Percentiles rank a stretch among this genome's conserved stretches.
Conservation (phyloP, 2,113 vertebrate species). For the Myotis davidii region DNA sequence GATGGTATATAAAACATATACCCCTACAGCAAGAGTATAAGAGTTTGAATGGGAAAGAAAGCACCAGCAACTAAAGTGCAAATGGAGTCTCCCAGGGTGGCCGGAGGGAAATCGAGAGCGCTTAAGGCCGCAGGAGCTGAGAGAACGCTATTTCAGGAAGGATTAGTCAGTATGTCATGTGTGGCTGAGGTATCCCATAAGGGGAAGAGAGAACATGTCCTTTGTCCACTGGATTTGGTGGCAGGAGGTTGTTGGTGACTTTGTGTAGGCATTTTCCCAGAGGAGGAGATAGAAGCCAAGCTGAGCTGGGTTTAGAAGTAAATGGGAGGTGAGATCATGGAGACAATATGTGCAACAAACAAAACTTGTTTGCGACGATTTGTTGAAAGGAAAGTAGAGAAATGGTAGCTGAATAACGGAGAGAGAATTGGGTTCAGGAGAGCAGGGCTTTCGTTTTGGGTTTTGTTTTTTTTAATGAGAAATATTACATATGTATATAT, state of each 20-base stretch:
- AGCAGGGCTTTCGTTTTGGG: not conserved
- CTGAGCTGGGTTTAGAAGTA: not conserved
- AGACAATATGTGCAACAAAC: not conserved
- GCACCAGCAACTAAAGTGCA: not conserved
- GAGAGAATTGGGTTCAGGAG: not conserved
- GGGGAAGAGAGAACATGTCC: not conserved
- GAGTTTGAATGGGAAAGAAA: not conserved
- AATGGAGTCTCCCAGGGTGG: not conserved
- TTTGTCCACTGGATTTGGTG: not conserved
- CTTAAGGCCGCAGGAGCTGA: not conserved
- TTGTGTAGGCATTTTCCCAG: not conserved
- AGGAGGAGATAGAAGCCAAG: not conserved
- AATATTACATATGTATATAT: not conserved
- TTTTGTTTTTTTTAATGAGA: conserved; percentile 2
- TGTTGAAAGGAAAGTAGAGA: not conserved
- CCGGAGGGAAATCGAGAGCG: not conserved
- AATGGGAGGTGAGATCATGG: not conserved
- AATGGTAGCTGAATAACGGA: not conserved
- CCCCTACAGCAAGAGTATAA: not conserved
- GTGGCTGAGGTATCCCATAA: not conserved
- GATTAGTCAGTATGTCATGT: not conserved
- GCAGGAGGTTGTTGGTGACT: not conserved
- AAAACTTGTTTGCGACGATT: not conserved
- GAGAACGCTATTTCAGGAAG: not conserved
- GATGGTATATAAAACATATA: not conserved